Percentiles rank a stretch among this genome's conserved stretches.
Conservation (phyloP, 2,888 invertebrate genomes). For the Creontiades dilutus region DNA sequence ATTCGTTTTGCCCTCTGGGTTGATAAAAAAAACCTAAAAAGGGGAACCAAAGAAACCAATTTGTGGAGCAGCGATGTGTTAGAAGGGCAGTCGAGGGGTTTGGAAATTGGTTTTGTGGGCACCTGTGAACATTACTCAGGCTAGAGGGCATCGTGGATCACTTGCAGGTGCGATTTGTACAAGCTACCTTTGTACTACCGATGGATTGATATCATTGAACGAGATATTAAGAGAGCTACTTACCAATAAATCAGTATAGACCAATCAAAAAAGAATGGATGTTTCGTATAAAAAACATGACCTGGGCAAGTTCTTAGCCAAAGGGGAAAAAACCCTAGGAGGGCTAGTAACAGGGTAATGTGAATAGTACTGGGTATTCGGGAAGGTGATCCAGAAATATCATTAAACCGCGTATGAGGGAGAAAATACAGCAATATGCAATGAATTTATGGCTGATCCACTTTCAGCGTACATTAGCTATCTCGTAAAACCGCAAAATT, state of each 20-base stretch:
- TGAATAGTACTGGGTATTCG: no score
- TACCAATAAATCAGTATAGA: neutral
- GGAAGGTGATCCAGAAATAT: no score
- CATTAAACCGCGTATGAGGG: no score
- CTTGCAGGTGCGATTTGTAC: neutral
- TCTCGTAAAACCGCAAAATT: no score
- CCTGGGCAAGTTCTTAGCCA: no score
- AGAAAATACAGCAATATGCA: no score
- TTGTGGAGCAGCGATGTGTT: neutral
- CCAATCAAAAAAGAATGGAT: neutral
- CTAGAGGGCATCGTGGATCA: slow-evolving; percentile 8
- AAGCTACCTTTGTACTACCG: neutral
- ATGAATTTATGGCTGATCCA: no score
- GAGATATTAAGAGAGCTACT: neutral
- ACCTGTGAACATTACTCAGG: neutral
- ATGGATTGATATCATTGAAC: neutral
- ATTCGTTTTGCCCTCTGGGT: slow-evolving; percentile 25
- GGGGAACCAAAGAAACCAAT: neutral
- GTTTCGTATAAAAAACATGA: no score
- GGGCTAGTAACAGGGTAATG: no score
- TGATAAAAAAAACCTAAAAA: neutral
- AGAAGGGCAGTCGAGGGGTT: neutral
- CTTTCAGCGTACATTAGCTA: no score
- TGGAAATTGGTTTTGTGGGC: neutral
- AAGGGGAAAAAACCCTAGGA: no score